These are phyloP conservation scores for Epinotia bilunana DNA, from an alignment of 2,888 invertebrate species.

Conservation along the genomic window DNA sequence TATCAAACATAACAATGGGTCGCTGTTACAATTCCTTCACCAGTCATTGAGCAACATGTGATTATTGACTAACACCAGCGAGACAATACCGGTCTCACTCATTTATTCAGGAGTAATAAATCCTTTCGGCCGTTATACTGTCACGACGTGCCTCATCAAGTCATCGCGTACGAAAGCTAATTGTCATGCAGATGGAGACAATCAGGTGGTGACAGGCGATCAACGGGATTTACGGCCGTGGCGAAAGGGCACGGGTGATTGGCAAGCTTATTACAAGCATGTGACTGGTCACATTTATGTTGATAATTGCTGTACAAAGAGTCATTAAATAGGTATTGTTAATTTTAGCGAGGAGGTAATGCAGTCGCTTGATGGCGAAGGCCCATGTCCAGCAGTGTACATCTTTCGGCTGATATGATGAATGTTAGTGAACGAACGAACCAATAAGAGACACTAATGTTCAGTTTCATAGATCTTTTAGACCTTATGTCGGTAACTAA, in stretches of 20 bases:
- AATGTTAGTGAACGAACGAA: no score
- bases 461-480: no score
- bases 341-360: no score
- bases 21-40: neutral
- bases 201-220: slow-evolving; percentile 14
- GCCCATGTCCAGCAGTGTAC: no score
- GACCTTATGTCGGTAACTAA: no score
- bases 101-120: slow-evolving; percentile 13
- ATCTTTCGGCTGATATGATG: no score
- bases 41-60: neutral
- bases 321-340: no score
- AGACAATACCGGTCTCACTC: neutral
- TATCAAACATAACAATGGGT: no score
- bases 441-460: no score
- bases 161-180: slow-evolving; percentile 17
- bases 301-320: neutral
- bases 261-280: neutral
- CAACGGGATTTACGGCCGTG: slow-evolving; percentile 10
- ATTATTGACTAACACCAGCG: slow-evolving; percentile 4
- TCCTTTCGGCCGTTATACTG: slow-evolving; percentile 8
- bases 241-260: neutral
- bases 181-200: slow-evolving; percentile 23
- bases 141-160: slow-evolving; percentile 1
- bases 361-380: no score
- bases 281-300: neutral